A percentile compares a stretch with the other conserved stretches of the same genome.
Evolutionary conservation across 1,140 invertebrate genomes (phyloP).

Genomic region (Nasonia giraulti): DNA sequence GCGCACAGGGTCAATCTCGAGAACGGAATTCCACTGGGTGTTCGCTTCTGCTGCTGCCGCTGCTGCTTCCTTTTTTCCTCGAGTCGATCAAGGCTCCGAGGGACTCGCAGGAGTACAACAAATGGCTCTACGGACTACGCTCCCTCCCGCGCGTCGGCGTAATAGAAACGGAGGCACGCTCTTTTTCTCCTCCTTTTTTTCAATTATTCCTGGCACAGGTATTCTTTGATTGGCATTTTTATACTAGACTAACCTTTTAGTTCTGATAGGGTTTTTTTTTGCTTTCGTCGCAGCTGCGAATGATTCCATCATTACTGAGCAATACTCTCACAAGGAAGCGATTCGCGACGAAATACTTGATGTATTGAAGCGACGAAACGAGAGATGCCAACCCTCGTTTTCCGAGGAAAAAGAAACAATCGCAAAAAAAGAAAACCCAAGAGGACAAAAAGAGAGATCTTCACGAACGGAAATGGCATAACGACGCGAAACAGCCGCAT

Average conservation of each 20-base stretch:
- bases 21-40: not conserved
- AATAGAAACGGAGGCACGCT: constrained; percentile 6
- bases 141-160: not conserved
- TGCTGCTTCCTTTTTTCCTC: not conserved
- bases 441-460: no score
- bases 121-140: not conserved
- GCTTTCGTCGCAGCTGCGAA: not conserved
- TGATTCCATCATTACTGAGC: no score
- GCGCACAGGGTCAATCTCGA: not conserved
- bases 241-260: not conserved
- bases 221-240: not conserved
- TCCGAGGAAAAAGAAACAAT: no score
- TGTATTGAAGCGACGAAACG: no score
- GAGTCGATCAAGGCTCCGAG: not conserved
- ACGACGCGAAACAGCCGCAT: no score
- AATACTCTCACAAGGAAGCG: no score
- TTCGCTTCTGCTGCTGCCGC: not conserved
- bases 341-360: no score
- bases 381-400: no score
- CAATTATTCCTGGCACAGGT: not conserved
- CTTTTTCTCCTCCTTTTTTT: not conserved
- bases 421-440: no score
- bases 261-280: not conserved
- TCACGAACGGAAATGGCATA: no score
- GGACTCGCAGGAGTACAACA: not conserved